These are phyloP conservation scores for Syncerus caffer DNA, from an alignment of 2,797 vertebrate genomes.

Conservation along the genomic window DNA sequence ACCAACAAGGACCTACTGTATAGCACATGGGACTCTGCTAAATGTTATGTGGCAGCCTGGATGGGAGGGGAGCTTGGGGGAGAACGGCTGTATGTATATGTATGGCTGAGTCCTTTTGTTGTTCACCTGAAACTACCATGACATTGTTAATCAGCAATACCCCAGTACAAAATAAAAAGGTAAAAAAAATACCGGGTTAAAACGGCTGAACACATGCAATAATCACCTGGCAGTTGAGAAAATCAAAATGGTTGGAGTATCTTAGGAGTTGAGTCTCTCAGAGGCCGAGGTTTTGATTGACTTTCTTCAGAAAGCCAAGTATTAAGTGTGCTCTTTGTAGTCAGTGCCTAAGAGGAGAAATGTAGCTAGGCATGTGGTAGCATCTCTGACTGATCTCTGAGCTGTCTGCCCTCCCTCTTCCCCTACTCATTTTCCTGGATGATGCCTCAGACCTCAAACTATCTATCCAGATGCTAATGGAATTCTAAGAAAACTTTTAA, in stretches of 20 bases:
- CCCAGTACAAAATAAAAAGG: neutral
- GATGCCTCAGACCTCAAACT: neutral
- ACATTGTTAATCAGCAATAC: neutral
- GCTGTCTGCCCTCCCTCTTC: neutral
- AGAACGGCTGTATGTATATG: rapidly evolving
- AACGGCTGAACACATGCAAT: neutral
- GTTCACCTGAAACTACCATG: neutral
- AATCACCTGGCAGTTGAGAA: neutral
- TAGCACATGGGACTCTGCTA: neutral
- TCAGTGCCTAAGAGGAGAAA: neutral
- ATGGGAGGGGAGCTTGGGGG: neutral
- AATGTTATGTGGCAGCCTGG: neutral
- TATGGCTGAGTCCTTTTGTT: neutral
- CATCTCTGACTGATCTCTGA: neutral
- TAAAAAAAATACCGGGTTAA: neutral
- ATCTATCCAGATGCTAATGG: neutral
- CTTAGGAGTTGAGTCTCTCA: neutral
- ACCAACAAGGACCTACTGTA: neutral
- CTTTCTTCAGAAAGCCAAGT: neutral
- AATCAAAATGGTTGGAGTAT: neutral
- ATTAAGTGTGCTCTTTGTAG: neutral
- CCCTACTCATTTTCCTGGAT: neutral
- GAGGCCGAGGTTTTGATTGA: neutral
- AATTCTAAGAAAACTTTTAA: neutral
- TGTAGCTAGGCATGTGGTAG: neutral